A percentile compares a stretch with the other conserved stretches of the same genome.
Evolutionary conservation across 23 tunicate species (phyloP).

Genomic region (Styela clava): DNA sequence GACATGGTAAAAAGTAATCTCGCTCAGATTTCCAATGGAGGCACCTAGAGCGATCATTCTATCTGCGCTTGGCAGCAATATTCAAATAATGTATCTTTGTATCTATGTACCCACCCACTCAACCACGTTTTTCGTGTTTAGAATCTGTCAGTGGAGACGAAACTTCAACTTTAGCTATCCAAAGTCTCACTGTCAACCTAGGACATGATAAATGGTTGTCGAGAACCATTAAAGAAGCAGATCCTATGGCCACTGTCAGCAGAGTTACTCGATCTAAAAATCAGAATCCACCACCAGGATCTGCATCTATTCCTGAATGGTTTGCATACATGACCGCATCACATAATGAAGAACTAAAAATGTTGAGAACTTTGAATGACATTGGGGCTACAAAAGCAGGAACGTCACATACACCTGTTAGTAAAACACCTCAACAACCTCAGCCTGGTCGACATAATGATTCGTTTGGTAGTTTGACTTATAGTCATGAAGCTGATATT

Average conservation of each 20-base stretch:
- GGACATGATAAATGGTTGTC: constrained; percentile 81
- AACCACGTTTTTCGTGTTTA: too few species aligned
- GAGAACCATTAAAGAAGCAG: constrained; percentile 49
- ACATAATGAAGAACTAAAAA: constrained; percentile 66
- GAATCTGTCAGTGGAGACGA: constrained; percentile 71
- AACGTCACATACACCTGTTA: not conserved
- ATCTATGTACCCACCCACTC: too few species aligned
- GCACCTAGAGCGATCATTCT: too few species aligned
- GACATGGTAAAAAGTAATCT: too few species aligned
- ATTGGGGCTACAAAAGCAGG: constrained; percentile 33
- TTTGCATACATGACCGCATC: constrained; percentile 88
- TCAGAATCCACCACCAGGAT: constrained; percentile 70
- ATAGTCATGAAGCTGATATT: constrained; percentile 73
- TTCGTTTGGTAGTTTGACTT: constrained; percentile 20
- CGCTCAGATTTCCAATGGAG: too few species aligned
- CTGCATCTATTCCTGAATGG: constrained; percentile 85
- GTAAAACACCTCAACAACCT: not conserved
- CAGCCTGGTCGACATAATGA: constrained; percentile 4
- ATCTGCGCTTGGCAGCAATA: too few species aligned
- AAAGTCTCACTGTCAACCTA: constrained; percentile 80
- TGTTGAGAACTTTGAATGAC: constrained; percentile 76
- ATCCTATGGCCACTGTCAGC: constrained; percentile 86
- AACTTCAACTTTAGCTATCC: constrained; percentile 72
- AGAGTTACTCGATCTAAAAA: constrained; percentile 69
- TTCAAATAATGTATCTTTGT: too few species aligned